Conservation (phyloP, 2,113 vertebrate genomes). For the Ploceus nigricollis region DNA sequence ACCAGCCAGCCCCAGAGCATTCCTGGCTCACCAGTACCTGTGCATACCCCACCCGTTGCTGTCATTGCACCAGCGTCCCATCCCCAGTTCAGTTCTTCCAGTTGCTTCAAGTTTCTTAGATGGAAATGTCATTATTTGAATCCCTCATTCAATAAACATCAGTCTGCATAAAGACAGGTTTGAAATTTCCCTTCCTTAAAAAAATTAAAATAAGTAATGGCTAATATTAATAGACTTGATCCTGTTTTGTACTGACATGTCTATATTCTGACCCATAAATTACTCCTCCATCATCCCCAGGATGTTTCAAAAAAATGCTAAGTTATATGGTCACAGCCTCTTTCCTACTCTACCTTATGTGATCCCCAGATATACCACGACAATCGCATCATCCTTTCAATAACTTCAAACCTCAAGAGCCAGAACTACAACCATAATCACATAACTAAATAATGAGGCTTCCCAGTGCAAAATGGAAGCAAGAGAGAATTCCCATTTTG, state of each 20-base stretch:
- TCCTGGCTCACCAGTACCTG: not conserved
- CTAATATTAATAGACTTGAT: not conserved
- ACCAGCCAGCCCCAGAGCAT: not conserved
- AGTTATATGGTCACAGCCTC: not conserved
- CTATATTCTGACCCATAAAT: not conserved
- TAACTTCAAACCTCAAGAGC: not conserved
- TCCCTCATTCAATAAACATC: not conserved
- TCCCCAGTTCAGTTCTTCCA: not conserved
- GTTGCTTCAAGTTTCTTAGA: not conserved
- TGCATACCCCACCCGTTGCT: fast-evolving
- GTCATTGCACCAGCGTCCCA: not conserved
- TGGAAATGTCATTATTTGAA: not conserved
- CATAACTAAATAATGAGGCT: constrained; percentile 6
- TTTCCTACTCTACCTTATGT: not conserved
- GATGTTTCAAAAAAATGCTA: not conserved
- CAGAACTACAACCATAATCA: not conserved
- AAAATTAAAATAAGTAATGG: not conserved
- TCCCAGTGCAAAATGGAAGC: constrained; percentile 3
- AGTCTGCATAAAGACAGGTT: not conserved
- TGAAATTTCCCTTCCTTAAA: not conserved
- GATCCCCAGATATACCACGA: not conserved
- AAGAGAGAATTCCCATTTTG: not conserved
- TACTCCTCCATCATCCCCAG: not conserved
- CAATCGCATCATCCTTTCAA: not conserved
- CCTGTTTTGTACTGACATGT: not conserved